Base-by-base conservation (phyloP, 1,140 invertebrate genomes). In the Aphaenogaster rudis region DNA sequence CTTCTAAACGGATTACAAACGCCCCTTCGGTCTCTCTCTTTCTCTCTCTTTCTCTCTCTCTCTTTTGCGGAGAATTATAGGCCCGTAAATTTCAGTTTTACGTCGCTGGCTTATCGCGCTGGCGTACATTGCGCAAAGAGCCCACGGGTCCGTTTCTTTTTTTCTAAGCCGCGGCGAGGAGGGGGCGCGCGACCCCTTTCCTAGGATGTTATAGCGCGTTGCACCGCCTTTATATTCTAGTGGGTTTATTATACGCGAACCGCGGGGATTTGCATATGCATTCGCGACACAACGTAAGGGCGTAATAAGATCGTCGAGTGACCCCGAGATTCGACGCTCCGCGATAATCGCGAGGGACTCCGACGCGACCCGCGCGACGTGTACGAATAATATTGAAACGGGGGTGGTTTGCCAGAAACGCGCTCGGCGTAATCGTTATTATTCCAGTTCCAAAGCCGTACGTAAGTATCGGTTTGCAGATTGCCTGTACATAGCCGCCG, bases 11-110 rank as follows among this genome's bases (percentile, higher is more conserved):
- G 36, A 81, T 81, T 69, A 81, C 78, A 57, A 79, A 79, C 59
- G 74, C 54, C 54, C 54, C 74, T 59, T 59, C 36, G 52, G 72
- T 77, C 76, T 48, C 17, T 57, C 50, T 74, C 8, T 9, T 50
- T 72, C 50, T 74, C 33, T 54, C 57, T 36, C 42, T 77, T 57
- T 48, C 9, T 57, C 50, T 74, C 8, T 11, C 71, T 72, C 50
- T 74, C 33, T 54, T 39, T 36, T 28, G 28, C 61, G 17, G 28
- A 66, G 61, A 79, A 66, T 79, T 79, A 79, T 79, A 66, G 77
- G 21, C 45, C 59, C 77, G 77, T 79, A 79, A 79, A 79, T 66
- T 79, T 28, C 77, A 66, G 33, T 79, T 79, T 79, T 50, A 79
- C 42, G 61, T 52, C 77, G 61, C 21, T 21, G 45, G 59, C 61